Conservation (phyloP, 2,797 vertebrate genomes). For the Poecilia gillii region DNA sequence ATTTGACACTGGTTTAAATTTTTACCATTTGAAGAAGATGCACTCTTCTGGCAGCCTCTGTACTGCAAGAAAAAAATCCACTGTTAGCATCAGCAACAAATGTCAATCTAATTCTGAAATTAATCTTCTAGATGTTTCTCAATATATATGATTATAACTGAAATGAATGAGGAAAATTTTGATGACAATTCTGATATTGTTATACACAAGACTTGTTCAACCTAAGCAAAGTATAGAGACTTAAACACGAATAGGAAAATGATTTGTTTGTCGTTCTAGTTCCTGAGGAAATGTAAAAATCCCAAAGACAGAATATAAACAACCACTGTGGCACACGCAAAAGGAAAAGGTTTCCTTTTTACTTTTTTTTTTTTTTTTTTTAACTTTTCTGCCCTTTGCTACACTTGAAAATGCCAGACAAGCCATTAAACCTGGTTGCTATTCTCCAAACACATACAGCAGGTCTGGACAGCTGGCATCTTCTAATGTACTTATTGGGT, state of each 20-base stretch:
- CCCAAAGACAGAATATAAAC: neutral
- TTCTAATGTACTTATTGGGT: neutral
- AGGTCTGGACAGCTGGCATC: neutral
- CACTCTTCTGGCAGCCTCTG: neutral
- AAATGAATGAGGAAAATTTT: neutral
- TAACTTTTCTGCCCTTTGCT: neutral
- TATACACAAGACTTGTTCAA: neutral
- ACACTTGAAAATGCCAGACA: conserved; percentile 1
- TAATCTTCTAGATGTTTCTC: too few relatives aligned
- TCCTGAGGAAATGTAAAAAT: neutral
- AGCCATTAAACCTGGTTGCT: neutral
- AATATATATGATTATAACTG: neutral
- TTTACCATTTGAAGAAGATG: neutral
- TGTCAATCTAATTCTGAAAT: neutral
- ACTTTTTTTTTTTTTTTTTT: neutral
- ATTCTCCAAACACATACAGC: neutral
- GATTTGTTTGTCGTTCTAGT: neutral
- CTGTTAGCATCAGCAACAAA: neutral
- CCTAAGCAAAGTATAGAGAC: neutral
- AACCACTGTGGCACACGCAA: neutral
- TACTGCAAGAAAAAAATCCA: neutral
- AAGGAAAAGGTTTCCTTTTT: neutral
- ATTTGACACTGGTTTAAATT: neutral
- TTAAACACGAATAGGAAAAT: neutral
- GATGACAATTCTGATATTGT: neutral